phyloP scores from a whole-genome alignment of 2,797 vertebrate genomes.

The Sorex maritimensis region DNA sequence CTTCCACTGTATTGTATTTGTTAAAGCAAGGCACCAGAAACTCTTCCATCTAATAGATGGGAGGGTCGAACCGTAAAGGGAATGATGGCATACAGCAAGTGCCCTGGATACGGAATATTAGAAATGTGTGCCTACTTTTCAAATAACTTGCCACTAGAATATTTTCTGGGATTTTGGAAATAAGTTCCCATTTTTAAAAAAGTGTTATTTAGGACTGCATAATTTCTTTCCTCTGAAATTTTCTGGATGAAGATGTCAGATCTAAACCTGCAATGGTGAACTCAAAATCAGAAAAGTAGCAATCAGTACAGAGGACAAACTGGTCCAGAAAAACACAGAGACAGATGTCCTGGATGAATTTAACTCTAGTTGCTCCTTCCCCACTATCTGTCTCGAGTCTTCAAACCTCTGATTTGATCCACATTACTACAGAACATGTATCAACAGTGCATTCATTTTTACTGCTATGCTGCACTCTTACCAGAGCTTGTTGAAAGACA shows the following conservation, averaged over 20 bases:
- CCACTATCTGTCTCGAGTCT: not conserved
- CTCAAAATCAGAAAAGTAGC: not conserved
- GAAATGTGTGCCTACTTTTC: not conserved
- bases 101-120: not conserved
- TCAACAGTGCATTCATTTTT: not conserved
- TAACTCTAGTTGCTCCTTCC: not conserved
- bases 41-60: not conserved
- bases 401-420: not conserved
- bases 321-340: not conserved
- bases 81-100: not conserved
- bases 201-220: not conserved
- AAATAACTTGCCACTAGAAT: not conserved
- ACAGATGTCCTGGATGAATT: not conserved
- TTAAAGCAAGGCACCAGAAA: not conserved
- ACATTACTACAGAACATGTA: not conserved
- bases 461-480: not conserved
- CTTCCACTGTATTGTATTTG: not conserved
- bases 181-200: not conserved
- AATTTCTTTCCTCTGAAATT: not conserved
- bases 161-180: not conserved
- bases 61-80: not conserved
- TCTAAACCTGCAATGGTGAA: constrained; percentile 11
- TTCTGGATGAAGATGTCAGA: not conserved
- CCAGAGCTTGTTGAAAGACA: not conserved
- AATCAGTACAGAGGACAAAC: not conserved